A percentile compares a stretch with the other conserved stretches of the same genome.
Evolutionary conservation across 1,140 invertebrate species (phyloP).

Genomic region (Drosophila sp.): DNA sequence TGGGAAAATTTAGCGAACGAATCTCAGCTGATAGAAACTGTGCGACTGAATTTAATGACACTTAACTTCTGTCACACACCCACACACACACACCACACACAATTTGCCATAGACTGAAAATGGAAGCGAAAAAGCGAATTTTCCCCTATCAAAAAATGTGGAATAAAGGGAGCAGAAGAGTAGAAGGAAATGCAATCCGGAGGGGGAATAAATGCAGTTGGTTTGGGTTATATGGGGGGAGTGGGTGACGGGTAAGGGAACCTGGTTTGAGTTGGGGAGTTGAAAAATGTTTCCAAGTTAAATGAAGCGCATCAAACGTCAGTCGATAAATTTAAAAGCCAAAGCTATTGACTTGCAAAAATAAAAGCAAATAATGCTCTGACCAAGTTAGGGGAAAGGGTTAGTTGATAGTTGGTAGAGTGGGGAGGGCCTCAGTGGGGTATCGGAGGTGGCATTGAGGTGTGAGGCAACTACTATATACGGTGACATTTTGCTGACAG

Average conservation of each 20-base stretch:
- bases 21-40: slow-evolving; percentile 36
- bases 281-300: slow-evolving; percentile 81
- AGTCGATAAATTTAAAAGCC: slow-evolving; percentile 81
- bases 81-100: not conserved
- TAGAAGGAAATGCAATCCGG: slow-evolving; percentile 18
- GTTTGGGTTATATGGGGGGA: not conserved
- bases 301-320: slow-evolving; percentile 81
- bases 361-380: slow-evolving; percentile 77
- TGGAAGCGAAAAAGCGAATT: slow-evolving; percentile 15
- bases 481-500: slow-evolving; percentile 80
- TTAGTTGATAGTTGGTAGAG: slow-evolving; percentile 16
- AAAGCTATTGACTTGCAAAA: slow-evolving; percentile 79
- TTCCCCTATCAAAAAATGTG: slow-evolving; percentile 5
- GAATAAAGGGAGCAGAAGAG: not conserved
- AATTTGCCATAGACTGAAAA: not conserved
- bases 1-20: not conserved
- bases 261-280: slow-evolving; percentile 30
- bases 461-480: slow-evolving; percentile 28
- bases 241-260: not conserved
- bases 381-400: slow-evolving; percentile 40
- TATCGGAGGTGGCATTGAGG: slow-evolving; percentile 55
- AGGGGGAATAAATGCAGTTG: slow-evolving; percentile 8
- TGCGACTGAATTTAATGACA: slow-evolving; percentile 55
- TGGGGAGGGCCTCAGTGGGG: slow-evolving; percentile 15
- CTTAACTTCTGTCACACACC: slow-evolving; percentile 39